Base-by-base conservation (phyloP, 2,797 vertebrate genomes). In the Peromyscus nudipes region DNA sequence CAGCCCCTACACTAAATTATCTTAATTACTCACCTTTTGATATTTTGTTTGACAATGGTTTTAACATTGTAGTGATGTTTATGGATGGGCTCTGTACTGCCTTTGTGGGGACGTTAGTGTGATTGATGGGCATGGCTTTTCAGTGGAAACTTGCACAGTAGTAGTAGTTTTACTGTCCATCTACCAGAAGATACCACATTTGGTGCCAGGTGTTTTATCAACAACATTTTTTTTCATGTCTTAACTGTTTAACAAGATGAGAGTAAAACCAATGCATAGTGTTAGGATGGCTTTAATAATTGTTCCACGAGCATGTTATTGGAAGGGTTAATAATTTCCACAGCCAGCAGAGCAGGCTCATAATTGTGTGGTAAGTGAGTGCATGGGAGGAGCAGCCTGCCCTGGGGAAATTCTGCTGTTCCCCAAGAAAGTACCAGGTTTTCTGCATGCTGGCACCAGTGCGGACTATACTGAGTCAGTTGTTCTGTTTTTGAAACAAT, bases 91-190 rank as follows among this genome's bases (percentile, higher is more conserved):
- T 10, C 4, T 43, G 0, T 46, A 52, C 40, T 65, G 7, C 40
- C 29, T 82, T 94, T 65, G 29, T 75, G 43, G 34, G 55, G 37
- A 79, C 10, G 81, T 64, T 67, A n/a, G 73, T 79, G 43, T 82
- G 37, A 4, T 71, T 81, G n/a, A 43, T 69, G 57, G 65, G 67
- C 52, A 34, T 65, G 25, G 43, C 77, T 86, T 96, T 95, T 92
- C 57, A 62, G 86, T 37, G 37, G 79, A 92, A 94, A 90, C 21
- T 82, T 94, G 49, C n/a, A 82, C 62, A 55, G 6, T 49, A 81
- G 60, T 49, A 62, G 40, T 94, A 92, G 92, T 88, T 96, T 95
- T 97, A 89, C 82, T 80, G 64, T 10, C 23, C 27, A 64, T 85
- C 46, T 82, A 73, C 73, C 43, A 91, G 19, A 9, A 67, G 57